Conservation (phyloP, 2,113 vertebrate genomes). For the Beaufortia kweichowensis region DNA sequence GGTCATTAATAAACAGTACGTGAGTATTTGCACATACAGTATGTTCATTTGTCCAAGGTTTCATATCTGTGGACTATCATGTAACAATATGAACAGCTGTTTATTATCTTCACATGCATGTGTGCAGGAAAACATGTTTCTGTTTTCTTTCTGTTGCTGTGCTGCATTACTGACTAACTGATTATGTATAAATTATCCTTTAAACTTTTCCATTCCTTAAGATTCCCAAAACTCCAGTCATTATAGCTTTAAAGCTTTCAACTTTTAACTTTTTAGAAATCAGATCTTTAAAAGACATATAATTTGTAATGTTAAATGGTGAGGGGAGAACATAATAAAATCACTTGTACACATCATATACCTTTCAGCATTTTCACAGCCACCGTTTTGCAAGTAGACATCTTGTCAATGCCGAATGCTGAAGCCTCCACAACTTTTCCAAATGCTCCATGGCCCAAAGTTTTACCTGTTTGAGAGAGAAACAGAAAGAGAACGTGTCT, state of each 20-base stretch:
- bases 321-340: too few species aligned
- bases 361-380: conserved; percentile 98
- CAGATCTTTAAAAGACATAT: too few species aligned
- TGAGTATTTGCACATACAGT: conserved; percentile 46
- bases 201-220: too few species aligned
- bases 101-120: conserved; percentile 58
- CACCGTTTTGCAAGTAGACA: conserved; percentile 94
- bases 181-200: not conserved
- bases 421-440: conserved; percentile 94
- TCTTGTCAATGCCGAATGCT: conserved; percentile 93
- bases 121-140: conserved; percentile 41
- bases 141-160: conserved; percentile 30
- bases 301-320: too few species aligned
- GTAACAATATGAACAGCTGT: conserved; percentile 46
- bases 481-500: conserved; percentile 5
- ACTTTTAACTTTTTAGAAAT: too few species aligned
- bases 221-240: too few species aligned
- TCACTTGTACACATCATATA: conserved; percentile 55
- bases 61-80: conserved; percentile 46
- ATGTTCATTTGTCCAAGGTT: conserved; percentile 48
- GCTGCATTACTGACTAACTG: not conserved
- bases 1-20: conserved; percentile 32
- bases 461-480: conserved; percentile 84
- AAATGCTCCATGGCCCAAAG: conserved; percentile 91
- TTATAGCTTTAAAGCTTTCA: too few species aligned